Conservation (phyloP, 2,113 vertebrate genomes). For the Nicator chloris region DNA sequence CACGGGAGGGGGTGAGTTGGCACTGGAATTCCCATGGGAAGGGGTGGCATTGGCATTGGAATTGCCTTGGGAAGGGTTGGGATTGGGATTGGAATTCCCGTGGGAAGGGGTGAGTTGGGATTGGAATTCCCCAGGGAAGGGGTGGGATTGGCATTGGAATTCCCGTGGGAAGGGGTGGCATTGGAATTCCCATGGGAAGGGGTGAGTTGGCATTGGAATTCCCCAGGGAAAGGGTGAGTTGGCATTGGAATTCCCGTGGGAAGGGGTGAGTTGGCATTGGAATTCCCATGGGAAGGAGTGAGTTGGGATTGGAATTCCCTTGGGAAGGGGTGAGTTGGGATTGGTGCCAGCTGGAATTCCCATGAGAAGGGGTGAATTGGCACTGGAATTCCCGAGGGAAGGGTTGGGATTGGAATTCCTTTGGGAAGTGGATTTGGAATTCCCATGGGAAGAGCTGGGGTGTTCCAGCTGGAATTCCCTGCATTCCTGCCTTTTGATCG, state of each 20-base stretch:
- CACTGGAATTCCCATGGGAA: neutral
- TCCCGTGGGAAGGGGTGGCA: neutral
- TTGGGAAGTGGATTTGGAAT: too few species aligned
- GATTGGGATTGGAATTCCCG: neutral
- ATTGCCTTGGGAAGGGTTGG: neutral
- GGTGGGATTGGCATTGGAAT: too few species aligned
- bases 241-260: neutral
- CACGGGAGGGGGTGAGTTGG: neutral
- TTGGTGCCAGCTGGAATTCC: too few species aligned
- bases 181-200: neutral
- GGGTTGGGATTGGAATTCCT: neutral
- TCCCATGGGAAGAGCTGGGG: neutral
- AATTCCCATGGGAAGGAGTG: too few species aligned
- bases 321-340: too few species aligned
- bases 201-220: too few species aligned
- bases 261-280: neutral
- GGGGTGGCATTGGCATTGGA: too few species aligned
- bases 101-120: neutral
- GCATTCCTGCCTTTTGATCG: neutral
- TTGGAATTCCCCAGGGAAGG: too few species aligned
- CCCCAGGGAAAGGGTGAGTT: too few species aligned
- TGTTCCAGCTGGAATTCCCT: neutral
- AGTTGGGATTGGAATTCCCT: too few species aligned
- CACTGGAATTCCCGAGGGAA: neutral
- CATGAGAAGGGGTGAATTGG: neutral